Evolutionary conservation across 2,797 vertebrate species (phyloP).

Genomic region (Pteropus rufus): DNA sequence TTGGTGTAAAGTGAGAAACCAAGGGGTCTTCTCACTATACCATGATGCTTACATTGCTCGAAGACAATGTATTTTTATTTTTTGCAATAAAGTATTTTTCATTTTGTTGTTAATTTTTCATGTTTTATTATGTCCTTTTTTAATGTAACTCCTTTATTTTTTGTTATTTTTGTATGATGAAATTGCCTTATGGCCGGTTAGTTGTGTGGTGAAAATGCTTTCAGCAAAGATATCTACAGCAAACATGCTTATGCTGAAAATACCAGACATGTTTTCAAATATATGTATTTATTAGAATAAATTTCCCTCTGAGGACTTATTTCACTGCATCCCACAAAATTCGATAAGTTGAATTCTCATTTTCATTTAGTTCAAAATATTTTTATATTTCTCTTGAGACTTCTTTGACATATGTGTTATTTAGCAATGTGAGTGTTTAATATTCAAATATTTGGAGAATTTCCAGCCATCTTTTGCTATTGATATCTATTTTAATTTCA

Average conservation of each 20-base stretch:
- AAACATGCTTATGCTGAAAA: neutral
- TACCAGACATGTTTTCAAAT: neutral
- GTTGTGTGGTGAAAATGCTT: neutral
- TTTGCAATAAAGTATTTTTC: neutral
- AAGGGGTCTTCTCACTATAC: neutral
- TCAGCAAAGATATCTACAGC: neutral
- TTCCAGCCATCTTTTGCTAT: neutral
- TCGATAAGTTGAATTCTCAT: neutral
- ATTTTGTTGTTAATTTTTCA: neutral
- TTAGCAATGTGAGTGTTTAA: neutral
- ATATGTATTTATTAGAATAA: neutral
- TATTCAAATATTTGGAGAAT: neutral
- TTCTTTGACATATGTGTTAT: neutral
- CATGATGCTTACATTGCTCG: neutral
- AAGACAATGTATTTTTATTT: neutral
- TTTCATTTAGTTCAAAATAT: constrained; percentile 10
- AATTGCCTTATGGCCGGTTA: neutral
- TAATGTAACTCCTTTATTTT: neutral
- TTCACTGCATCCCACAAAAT: neutral
- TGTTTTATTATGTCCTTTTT: neutral
- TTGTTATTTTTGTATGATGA: neutral
- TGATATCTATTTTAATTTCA: neutral
- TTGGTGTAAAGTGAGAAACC: neutral
- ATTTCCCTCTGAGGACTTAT: neutral
- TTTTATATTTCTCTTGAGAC: neutral